These are phyloP conservation scores for Cacatua alba DNA, from an alignment of 2,113 vertebrate species.

Conservation along the genomic window DNA sequence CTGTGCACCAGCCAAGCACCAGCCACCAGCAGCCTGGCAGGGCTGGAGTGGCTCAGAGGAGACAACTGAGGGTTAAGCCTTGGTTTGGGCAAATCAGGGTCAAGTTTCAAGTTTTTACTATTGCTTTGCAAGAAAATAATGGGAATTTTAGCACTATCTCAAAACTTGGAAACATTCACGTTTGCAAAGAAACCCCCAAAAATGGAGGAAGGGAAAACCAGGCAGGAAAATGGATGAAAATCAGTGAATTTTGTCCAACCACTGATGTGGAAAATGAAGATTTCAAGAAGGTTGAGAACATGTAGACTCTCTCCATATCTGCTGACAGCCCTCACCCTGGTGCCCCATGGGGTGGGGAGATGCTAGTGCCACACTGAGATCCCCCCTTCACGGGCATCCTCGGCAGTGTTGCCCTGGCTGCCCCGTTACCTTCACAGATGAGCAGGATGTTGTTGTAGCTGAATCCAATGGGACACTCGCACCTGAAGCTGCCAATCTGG, in stretches of 20 bases:
- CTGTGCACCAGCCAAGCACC: too few relatives aligned
- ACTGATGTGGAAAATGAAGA: rapidly evolving
- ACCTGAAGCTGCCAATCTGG: constrained; percentile 93
- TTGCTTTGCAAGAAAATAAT: not conserved
- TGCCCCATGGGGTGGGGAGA: not conserved
- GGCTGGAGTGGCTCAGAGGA: not conserved
- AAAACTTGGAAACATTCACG: not conserved
- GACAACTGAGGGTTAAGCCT: not conserved
- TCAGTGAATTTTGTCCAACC: not conserved
- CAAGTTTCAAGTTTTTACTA: not conserved
- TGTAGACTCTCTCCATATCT: rapidly evolving
- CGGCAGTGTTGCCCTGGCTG: not conserved
- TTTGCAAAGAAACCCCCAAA: not conserved
- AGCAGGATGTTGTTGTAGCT: constrained; percentile 90
- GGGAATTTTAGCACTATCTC: not conserved
- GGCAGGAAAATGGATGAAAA: not conserved
- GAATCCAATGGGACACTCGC: constrained; percentile 92
- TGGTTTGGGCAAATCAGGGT: not conserved
- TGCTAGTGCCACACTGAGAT: rapidly evolving
- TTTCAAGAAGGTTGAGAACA: not conserved
- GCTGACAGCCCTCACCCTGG: not conserved
- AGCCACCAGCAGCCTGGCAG: not conserved
- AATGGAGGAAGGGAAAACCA: not conserved
- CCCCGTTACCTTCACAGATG: constrained; percentile 87
- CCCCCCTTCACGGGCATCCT: not conserved